Conservation (phyloP, 2,888 invertebrate species). For the Timandra comae region DNA sequence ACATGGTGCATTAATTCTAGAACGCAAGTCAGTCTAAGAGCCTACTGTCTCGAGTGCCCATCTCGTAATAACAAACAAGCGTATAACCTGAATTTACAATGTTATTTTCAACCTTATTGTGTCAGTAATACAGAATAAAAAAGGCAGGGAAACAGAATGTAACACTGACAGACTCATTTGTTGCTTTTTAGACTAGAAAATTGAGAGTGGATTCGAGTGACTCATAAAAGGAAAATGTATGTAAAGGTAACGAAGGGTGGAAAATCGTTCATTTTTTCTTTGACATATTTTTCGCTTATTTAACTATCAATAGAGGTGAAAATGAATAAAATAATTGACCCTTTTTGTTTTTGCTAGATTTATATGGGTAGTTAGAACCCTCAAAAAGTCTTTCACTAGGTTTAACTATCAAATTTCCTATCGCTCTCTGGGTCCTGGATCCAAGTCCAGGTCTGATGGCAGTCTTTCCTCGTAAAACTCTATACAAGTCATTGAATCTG, state of each 20-base stretch:
- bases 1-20: conserved; percentile 68
- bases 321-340: no score
- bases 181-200: conserved; percentile 40
- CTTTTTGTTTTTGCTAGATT: no score
- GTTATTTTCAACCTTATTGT: neutral
- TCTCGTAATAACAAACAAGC: conserved; percentile 19
- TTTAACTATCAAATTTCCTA: no score
- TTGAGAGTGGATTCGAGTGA: conserved; percentile 40
- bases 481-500: no score
- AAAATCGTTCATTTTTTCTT: conserved; percentile 3
- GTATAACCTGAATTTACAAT: neutral
- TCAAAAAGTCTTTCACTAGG: no score
- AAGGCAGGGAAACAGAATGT: conserved; percentile 9
- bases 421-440: no score
- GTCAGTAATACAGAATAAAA: neutral
- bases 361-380: no score
- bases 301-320: no score
- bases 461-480: no score
- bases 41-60: conserved; percentile 60
- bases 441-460: no score
- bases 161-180: conserved; percentile 34
- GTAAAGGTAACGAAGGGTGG: conserved; percentile 32
- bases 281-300: no score
- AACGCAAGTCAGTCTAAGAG: conserved; percentile 51
- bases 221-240: conserved; percentile 31